These are phyloP conservation scores for Delphinus delphis DNA, from an alignment of 2,113 vertebrate genomes.

Conservation along the genomic window DNA sequence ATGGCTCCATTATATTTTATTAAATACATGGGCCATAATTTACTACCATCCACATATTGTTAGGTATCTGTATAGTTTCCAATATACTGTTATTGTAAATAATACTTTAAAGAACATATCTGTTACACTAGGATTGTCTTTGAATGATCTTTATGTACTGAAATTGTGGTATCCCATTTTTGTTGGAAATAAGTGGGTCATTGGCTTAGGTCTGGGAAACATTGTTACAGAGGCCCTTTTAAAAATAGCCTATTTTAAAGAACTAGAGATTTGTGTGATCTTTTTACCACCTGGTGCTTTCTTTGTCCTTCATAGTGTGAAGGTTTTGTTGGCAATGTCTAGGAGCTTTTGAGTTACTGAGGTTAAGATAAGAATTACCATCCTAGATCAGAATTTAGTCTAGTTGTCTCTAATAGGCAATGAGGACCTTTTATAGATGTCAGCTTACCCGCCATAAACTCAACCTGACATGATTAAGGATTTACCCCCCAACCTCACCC, in stretches of 20 bases:
- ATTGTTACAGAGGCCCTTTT: neutral
- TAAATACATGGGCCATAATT: neutral
- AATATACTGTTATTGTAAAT: neutral
- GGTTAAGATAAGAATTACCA: slow-evolving; percentile 44
- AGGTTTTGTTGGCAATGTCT: neutral
- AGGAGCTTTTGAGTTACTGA: neutral
- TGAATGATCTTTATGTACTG: neutral
- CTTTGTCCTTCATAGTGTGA: slow-evolving; percentile 7
- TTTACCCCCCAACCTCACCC: neutral
- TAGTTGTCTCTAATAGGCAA: neutral
- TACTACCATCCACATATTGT: neutral
- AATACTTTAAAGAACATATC: neutral
- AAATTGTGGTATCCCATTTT: neutral
- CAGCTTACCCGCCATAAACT: neutral
- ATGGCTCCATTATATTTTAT: neutral
- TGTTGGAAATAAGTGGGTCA: slow-evolving; percentile 45
- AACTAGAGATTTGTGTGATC: neutral
- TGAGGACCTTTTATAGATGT: neutral
- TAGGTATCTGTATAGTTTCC: neutral
- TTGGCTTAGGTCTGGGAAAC: neutral
- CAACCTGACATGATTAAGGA: neutral
- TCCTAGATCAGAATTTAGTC: neutral
- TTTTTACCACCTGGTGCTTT: neutral
- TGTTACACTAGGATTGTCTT: neutral
- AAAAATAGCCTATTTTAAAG: slow-evolving; percentile 41